Conservation (phyloP, 2,113 vertebrate genomes). For the Vanacampus margaritifer region DNA sequence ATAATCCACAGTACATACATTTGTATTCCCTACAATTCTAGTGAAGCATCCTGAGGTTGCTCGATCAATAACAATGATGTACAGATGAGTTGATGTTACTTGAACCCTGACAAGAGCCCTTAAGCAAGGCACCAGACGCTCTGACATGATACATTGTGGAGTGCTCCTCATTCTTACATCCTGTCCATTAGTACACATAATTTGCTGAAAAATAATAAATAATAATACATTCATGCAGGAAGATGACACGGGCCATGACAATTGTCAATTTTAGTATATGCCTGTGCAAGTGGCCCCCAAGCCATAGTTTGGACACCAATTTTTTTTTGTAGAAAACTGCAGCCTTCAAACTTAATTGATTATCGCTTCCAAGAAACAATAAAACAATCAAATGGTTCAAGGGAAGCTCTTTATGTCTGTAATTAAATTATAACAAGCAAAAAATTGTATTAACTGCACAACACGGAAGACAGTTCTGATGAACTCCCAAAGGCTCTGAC, state of each 20-base stretch:
- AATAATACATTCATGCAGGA: too few relatives aligned
- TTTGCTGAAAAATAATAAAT: too few relatives aligned
- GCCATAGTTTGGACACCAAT: too few relatives aligned
- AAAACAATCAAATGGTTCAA: neutral
- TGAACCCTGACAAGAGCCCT: neutral
- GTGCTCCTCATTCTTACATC: neutral
- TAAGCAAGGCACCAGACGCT: neutral
- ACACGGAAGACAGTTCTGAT: neutral
- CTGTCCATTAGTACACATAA: neutral
- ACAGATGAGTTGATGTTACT: neutral
- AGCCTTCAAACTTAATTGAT: neutral
- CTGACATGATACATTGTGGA: neutral
- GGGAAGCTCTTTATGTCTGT: neutral
- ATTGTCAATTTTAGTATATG: too few relatives aligned
- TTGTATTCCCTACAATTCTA: neutral
- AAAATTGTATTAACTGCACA: neutral
- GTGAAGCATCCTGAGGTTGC: neutral
- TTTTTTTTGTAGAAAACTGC: neutral
- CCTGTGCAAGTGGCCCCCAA: too few relatives aligned
- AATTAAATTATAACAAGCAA: constrained; percentile 4
- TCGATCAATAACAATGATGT: neutral
- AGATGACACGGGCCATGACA: too few relatives aligned
- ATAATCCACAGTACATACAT: constrained; percentile 12
- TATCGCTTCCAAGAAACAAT: neutral
- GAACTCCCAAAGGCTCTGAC: constrained; percentile 1